phyloP scores from a whole-genome alignment of 2,797 vertebrate species.

The Phataginus tetradactyla region DNA sequence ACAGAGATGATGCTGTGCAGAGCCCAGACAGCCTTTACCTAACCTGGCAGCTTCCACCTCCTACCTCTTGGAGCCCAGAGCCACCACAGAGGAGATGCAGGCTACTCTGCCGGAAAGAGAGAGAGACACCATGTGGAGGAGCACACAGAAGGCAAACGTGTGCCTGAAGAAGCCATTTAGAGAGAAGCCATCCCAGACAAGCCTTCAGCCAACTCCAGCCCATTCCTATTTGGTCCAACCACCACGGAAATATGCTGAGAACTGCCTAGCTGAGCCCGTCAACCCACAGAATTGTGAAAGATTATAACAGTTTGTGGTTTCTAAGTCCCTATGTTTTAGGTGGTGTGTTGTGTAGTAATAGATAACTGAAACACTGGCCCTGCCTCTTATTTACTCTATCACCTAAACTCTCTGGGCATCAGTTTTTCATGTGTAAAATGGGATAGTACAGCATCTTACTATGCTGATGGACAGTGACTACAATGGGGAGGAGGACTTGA shows the following conservation, averaged over 20 bases:
- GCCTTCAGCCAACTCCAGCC: neutral
- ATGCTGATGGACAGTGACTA: too few species aligned
- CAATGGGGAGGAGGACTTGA: too few species aligned
- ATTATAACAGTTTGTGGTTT: neutral
- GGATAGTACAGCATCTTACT: too few species aligned
- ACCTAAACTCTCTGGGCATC: neutral
- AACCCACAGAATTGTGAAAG: neutral
- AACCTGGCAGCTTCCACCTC: neutral
- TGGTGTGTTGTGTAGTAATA: neutral
- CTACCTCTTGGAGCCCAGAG: neutral
- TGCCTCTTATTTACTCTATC: neutral
- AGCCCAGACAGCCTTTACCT: neutral
- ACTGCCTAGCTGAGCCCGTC: neutral
- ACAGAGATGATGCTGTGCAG: neutral
- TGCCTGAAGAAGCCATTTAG: neutral
- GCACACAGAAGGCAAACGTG: neutral
- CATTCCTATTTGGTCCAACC: neutral
- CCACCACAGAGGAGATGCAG: too few species aligned
- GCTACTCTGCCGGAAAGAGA: neutral
- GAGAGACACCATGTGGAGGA: accelerated
- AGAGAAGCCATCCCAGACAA: neutral
- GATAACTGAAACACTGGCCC: neutral
- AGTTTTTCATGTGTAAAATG: neutral
- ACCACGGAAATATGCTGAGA: neutral
- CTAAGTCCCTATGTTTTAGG: neutral